phyloP scores from a whole-genome alignment of 2,888 invertebrate genomes.

The Syrista parreyssii region DNA sequence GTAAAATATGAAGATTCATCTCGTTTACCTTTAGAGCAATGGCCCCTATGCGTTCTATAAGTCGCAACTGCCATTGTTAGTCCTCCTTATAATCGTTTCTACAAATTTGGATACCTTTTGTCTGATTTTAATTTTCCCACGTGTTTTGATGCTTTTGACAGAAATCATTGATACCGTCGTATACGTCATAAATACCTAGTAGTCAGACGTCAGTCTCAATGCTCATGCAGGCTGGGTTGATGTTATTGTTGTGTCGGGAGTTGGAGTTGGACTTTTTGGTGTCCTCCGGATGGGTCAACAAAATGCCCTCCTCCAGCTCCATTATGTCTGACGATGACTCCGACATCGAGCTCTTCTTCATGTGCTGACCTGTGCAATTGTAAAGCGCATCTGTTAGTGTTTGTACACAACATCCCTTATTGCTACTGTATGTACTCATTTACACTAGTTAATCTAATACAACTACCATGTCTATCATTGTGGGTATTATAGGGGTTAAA shows the following conservation, averaged over 20 bases:
- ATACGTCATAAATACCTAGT: constrained; percentile 74
- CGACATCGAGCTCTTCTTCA: constrained; percentile 89
- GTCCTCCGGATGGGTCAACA: constrained; percentile 73
- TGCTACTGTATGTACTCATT: background rate
- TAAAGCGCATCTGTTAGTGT: background rate
- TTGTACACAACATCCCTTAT: constrained; percentile 3
- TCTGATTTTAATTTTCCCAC: background rate
- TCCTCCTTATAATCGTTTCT: background rate
- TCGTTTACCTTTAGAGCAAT: too few relatives aligned
- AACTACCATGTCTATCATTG: background rate
- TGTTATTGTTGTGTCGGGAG: constrained; percentile 80
- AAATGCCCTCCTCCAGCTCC: constrained; percentile 90
- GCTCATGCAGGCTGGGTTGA: constrained; percentile 82
- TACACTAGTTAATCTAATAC: background rate
- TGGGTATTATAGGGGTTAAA: background rate
- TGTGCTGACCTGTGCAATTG: constrained; percentile 79
- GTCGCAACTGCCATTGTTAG: background rate
- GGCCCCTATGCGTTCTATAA: background rate
- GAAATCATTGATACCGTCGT: background rate
- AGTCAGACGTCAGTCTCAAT: constrained; percentile 97
- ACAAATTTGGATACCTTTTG: background rate
- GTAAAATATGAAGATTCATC: background rate
- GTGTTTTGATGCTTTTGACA: background rate
- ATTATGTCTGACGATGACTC: constrained; percentile 92
- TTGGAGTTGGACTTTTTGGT: constrained; percentile 79